These are phyloP conservation scores for Cyprinodon tularosa DNA, from an alignment of 2,113 vertebrate species.

Conservation along the genomic window DNA sequence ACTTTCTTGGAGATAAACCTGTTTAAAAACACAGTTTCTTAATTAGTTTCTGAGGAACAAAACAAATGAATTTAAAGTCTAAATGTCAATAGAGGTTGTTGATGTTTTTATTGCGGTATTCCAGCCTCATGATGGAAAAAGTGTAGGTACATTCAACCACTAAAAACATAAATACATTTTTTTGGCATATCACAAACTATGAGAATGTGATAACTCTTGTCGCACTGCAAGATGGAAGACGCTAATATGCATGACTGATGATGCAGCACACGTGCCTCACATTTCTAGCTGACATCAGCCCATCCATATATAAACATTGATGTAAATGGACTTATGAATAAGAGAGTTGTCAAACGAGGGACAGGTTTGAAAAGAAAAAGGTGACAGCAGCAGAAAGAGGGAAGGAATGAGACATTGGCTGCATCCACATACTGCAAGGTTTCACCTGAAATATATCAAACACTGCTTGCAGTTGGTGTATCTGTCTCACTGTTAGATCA, in stretches of 20 bases:
- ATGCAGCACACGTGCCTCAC: background rate
- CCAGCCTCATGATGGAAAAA: too few relatives aligned
- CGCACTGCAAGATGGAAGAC: background rate
- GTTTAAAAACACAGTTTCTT: slow-evolving; percentile 29
- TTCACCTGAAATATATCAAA: too few relatives aligned
- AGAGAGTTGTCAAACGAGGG: background rate
- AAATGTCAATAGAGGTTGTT: too few relatives aligned
- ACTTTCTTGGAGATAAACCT: slow-evolving; percentile 97
- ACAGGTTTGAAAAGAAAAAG: background rate
- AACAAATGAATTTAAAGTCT: background rate
- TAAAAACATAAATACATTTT: background rate
- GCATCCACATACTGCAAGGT: too few relatives aligned
- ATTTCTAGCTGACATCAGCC: background rate
- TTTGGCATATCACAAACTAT: background rate
- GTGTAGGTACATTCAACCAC: too few relatives aligned
- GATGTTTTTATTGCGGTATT: too few relatives aligned
- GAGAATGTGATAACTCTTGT: background rate
- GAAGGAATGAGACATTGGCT: too few relatives aligned
- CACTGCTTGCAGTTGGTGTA: too few relatives aligned
- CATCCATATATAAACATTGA: background rate
- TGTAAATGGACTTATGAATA: background rate
- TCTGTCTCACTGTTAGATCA: background rate
- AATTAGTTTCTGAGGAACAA: background rate
- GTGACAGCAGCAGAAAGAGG: too few relatives aligned
- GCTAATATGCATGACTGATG: background rate